These are phyloP conservation scores for Mustela lutreola DNA, from an alignment of 2,113 vertebrate species.

Conservation along the genomic window DNA sequence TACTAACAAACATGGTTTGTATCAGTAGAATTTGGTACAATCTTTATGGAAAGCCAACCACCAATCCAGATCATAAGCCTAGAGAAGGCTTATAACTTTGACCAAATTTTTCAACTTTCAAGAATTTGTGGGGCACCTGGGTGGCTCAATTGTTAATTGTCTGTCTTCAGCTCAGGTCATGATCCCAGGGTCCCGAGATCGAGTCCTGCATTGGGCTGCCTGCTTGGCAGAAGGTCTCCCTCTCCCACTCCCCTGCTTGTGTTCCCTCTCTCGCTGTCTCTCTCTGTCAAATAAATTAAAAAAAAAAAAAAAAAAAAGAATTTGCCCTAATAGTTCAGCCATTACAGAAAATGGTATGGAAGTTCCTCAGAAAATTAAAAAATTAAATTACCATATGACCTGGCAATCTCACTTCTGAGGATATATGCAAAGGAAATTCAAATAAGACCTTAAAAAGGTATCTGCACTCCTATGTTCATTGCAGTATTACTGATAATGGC, in stretches of 20 bases:
- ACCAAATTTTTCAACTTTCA: constrained; percentile 6
- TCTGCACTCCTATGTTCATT: neutral
- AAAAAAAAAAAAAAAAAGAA: neutral
- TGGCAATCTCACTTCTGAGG: neutral
- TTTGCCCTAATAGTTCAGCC: neutral
- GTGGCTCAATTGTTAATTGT: too few species aligned
- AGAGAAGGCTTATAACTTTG: neutral
- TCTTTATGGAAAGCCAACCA: neutral
- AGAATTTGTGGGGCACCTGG: neutral
- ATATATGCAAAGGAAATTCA: constrained; percentile 7
- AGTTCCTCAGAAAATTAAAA: neutral
- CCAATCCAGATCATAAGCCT: neutral
- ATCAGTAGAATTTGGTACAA: neutral
- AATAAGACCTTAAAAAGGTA: neutral
- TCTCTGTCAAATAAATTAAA: too few species aligned
- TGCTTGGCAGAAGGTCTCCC: too few species aligned
- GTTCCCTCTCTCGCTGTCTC: too few species aligned
- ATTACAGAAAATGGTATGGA: neutral
- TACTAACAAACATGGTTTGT: neutral
- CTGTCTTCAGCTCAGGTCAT: too few species aligned
- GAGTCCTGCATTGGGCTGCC: too few species aligned
- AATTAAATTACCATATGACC: neutral
- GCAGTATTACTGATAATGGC: neutral
- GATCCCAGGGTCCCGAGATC: too few species aligned
- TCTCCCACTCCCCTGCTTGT: too few species aligned